Percentiles rank a stretch among this genome's conserved stretches.
Evolutionary conservation across 2,797 vertebrate genomes (phyloP).

Genomic region (Podarcis lilfordi): DNA sequence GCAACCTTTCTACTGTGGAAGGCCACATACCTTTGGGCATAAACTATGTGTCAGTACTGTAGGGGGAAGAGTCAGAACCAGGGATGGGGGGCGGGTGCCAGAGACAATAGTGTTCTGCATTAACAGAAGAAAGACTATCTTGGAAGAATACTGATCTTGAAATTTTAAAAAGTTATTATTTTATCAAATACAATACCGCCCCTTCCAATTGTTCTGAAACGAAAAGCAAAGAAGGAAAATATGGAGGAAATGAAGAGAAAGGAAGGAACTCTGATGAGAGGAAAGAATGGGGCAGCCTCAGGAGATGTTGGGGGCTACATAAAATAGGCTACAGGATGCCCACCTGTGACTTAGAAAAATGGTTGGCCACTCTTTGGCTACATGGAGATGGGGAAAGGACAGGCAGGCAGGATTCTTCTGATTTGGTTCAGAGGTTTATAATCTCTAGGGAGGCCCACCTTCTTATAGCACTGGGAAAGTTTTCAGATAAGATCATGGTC

Average conservation of each 20-base stretch:
- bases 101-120: background rate
- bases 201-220: background rate
- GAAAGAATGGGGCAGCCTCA: background rate
- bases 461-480: background rate
- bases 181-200: background rate
- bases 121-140: background rate
- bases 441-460: background rate
- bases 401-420: background rate
- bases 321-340: background rate
- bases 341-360: background rate
- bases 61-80: background rate
- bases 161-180: too few relatives aligned
- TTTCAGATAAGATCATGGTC: background rate
- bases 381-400: background rate
- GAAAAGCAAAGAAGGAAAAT: background rate
- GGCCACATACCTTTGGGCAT: too few relatives aligned
- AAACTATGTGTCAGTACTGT: too few relatives aligned
- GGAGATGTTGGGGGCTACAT: background rate
- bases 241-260: background rate
- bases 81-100: background rate
- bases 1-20: too few relatives aligned
- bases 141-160: too few relatives aligned
- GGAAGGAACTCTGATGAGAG: background rate
- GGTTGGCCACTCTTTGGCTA: background rate
- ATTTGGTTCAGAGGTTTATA: background rate